Conservation (phyloP, 2,888 invertebrate genomes). For the Ectemnius lituratus region DNA sequence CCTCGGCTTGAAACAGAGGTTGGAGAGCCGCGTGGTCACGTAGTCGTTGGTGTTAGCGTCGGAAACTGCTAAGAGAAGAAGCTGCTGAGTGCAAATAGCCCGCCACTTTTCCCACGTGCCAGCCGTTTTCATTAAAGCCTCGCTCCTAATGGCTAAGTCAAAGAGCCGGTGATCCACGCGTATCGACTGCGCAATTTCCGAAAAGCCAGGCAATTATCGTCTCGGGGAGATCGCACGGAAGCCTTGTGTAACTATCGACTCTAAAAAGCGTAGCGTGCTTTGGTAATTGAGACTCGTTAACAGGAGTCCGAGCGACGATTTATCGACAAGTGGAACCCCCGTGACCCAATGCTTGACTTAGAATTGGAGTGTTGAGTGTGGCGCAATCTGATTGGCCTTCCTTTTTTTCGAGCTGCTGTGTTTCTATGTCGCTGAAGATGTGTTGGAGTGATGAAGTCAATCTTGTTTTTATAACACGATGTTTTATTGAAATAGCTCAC, state of each 20-base stretch:
- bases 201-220: constrained; percentile 10
- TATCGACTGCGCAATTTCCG: not conserved
- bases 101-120: not conserved
- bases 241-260: not conserved
- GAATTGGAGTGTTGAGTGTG: no score
- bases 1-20: no score
- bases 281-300: constrained; percentile 38
- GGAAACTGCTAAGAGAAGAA: no score
- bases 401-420: no score
- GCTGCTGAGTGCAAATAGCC: not conserved
- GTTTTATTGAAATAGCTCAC: no score
- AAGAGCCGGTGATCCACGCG: not conserved
- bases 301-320: constrained; percentile 1
- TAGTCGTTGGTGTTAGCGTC: no score
- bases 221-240: constrained; percentile 3
- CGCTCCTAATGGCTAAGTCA: not conserved
- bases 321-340: not conserved
- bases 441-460: no score
- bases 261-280: constrained; percentile 8
- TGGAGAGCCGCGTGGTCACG: no score
- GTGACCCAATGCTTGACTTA: constrained; percentile 4
- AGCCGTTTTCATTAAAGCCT: not conserved
- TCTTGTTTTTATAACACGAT: no score
- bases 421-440: no score
- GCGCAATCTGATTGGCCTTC: no score